A percentile compares a stretch with the other conserved stretches of the same genome.
Conservation (phyloP, 2,113 vertebrate species). For the Leptodactylus fuscus region DNA sequence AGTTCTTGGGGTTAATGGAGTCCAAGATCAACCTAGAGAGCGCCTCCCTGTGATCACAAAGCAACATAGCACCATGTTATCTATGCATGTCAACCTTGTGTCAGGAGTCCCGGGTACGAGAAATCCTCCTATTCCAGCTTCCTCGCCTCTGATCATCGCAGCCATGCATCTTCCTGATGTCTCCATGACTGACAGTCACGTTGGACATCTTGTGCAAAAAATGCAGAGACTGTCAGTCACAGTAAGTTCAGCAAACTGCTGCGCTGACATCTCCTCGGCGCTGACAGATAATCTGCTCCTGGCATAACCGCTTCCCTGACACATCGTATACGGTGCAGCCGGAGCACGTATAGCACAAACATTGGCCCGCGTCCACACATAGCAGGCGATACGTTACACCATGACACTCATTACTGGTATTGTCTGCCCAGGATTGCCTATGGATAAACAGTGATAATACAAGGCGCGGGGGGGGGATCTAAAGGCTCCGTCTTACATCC, state of each 20-base stretch:
- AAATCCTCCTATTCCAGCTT: no score
- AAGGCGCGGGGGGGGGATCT: background rate
- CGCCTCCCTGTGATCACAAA: background rate
- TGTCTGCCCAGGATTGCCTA: conserved; percentile 9
- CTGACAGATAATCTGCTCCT: background rate
- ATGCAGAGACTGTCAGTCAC: background rate
- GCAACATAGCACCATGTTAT: background rate
- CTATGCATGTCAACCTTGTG: background rate
- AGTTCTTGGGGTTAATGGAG: no score
- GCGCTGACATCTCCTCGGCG: background rate
- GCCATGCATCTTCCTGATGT: background rate
- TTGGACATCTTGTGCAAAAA: background rate
- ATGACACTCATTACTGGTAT: conserved; percentile 14
- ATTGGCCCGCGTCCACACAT: conserved; percentile 3
- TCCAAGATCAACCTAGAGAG: background rate
- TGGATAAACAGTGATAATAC: background rate
- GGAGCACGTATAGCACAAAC: conserved; percentile 13
- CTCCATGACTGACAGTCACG: background rate
- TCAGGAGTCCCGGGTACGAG: no score
- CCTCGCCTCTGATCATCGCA: background rate
- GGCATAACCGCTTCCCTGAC: background rate
- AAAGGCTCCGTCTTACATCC: background rate
- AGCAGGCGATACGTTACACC: background rate
- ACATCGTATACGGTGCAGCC: background rate
- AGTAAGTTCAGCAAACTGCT: background rate